Conservation (phyloP, 2,113 vertebrate genomes). For the Myanophis thanlyinensis region DNA sequence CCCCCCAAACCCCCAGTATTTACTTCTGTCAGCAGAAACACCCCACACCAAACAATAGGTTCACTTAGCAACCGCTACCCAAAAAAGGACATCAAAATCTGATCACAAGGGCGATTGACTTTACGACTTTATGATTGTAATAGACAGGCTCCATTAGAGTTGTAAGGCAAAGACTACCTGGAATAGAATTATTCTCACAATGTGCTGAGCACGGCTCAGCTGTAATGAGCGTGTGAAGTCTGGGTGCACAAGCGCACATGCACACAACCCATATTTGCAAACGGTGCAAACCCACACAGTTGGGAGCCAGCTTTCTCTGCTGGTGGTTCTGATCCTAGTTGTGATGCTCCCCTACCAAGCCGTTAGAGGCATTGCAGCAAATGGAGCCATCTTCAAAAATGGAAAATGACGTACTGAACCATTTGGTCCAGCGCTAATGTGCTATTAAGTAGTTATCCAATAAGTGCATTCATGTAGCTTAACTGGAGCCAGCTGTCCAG, state of each 20-base stretch:
- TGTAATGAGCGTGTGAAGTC: not conserved
- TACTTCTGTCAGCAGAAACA: not conserved
- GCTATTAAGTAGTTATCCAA: conserved; percentile 69
- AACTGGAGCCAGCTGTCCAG: conserved; percentile 64
- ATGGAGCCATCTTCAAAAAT: conserved; percentile 55
- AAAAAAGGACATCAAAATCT: not conserved
- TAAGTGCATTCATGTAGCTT: conserved; percentile 58
- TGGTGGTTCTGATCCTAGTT: not conserved
- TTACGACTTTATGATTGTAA: not conserved
- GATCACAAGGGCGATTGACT: not conserved
- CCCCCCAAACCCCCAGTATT: not conserved
- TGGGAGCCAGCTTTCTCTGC: not conserved
- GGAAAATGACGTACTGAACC: conserved; percentile 62
- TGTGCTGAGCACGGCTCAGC: not conserved
- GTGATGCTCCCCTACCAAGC: not conserved
- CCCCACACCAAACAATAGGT: not conserved
- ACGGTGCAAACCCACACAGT: not conserved
- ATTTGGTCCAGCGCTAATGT: conserved; percentile 64
- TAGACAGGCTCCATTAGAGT: not conserved
- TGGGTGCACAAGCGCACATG: not conserved
- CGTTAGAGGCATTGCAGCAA: conserved; percentile 40
- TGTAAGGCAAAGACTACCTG: not conserved
- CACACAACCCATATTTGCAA: not conserved
- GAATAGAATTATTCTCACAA: not conserved
- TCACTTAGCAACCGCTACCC: not conserved